Base-by-base conservation (phyloP, 2,888 invertebrate species). In the Brenthis hecate region DNA sequence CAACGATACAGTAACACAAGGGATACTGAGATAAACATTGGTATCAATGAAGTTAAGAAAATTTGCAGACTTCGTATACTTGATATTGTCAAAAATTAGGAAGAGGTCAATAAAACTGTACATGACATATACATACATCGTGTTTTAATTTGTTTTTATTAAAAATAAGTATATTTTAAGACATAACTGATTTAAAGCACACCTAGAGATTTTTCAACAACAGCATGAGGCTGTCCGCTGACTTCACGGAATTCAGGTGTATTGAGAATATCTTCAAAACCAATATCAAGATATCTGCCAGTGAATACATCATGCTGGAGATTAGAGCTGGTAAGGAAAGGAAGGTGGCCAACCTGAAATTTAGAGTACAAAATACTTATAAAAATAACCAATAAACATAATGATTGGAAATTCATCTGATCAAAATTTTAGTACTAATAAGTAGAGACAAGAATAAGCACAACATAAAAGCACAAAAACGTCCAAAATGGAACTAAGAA, bases 201-300 rank as follows among this genome's bases (percentile, higher is more conserved):
- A 71, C 96, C 96, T 60, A 96, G 88, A 64, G 94, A 94, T 80
- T 95, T 95, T 85, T 98, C 98, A 70, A 97, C 92, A 66, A 97
- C 93, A 55, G 96, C 96, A 87, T 98, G 98, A 5, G 98, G 98
- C 73, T 96, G 96, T 13, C 96, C 95, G 81, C 96, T 94, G 62
- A 95, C 90, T 92, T 97, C 97, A 74, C 94, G 92, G 77, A 96
- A 94, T 75, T 97, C 97, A 8, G 94, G 88, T 16, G 94, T 94
- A 78, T 96, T 96, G 68, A 96, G 94, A 75, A 97, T 94, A 82
- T 97, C 97, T 81, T 96, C 95, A 77, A 97, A 97, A 13, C 95
- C 95, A 78, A 97, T 95, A 76, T 95, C 94, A 75, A 96, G 94
- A 83, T 97, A 95, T 73, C 94, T 93, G 19, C 96, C 97, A 53